Percentiles rank a stretch among this genome's conserved stretches.
Evolutionary conservation across 2,888 invertebrate species (phyloP).

Genomic region (Philereme vetulata): DNA sequence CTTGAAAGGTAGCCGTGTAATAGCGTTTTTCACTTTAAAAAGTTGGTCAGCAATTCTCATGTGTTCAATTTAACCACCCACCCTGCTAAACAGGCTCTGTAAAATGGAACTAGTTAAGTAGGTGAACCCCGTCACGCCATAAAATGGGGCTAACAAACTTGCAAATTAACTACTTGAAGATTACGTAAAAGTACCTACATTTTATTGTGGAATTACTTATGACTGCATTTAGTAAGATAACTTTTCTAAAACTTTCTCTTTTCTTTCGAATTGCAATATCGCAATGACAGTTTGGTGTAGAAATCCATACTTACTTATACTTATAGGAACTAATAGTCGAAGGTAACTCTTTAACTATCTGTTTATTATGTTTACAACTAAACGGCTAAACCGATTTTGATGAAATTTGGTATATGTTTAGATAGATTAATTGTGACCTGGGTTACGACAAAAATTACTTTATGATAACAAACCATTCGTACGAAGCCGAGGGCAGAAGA

Average conservation of each 20-base stretch:
- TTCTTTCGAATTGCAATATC: not conserved
- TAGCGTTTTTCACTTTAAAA: constrained; percentile 25
- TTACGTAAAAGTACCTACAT: constrained; percentile 27
- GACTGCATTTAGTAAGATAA: constrained; percentile 8
- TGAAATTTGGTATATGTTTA: too few species aligned
- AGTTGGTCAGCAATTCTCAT: constrained; percentile 23
- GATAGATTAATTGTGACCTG: too few species aligned
- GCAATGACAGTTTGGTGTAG: too few species aligned
- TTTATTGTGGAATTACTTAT: constrained; percentile 24
- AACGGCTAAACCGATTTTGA: too few species aligned
- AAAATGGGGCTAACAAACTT: constrained; percentile 29
- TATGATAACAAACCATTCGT: too few species aligned
- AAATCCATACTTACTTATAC: too few species aligned
- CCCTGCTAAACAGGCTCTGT: constrained; percentile 23
- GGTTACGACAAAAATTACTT: too few species aligned
- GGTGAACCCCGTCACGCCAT: constrained; percentile 30
- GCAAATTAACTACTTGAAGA: constrained; percentile 32
- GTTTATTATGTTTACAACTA: too few species aligned
- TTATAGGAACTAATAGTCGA: too few species aligned
- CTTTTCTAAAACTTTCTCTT: not conserved
- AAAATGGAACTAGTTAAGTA: constrained; percentile 27
- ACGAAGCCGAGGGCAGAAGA: too few species aligned
- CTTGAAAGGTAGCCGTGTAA: constrained; percentile 7
- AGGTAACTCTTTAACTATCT: too few species aligned
- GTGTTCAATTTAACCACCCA: constrained; percentile 25